These are phyloP conservation scores for Hyles vespertilio DNA, from an alignment of 1,140 invertebrate species.

Conservation along the genomic window DNA sequence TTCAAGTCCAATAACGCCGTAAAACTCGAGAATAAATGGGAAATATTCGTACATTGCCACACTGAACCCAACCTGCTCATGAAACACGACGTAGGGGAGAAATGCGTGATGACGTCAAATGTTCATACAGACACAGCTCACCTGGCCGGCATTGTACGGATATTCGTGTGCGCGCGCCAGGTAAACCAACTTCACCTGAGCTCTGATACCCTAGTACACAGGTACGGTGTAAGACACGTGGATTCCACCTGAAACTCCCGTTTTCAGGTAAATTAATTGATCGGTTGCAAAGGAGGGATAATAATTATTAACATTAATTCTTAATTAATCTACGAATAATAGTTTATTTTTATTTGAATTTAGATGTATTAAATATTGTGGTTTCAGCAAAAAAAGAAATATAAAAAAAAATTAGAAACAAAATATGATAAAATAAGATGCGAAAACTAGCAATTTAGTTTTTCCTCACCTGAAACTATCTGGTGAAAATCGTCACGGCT, in stretches of 20 bases:
- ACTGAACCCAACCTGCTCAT: too few species aligned
- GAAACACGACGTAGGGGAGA: too few species aligned
- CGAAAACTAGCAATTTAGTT: too few species aligned
- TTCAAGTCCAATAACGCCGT: too few species aligned
- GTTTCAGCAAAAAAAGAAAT: not conserved
- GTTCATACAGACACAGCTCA: slow-evolving; percentile 23
- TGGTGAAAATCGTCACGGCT: not conserved
- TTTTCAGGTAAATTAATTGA: slow-evolving; percentile 10
- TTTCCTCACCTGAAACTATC: too few species aligned
- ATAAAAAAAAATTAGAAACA: not conserved
- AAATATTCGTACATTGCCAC: too few species aligned
- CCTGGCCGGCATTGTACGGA: not conserved
- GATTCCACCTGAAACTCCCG: slow-evolving; percentile 32
- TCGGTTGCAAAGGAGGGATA: slow-evolving; percentile 13
- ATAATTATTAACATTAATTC: too few species aligned
- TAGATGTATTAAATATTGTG: not conserved
- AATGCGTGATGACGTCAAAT: too few species aligned
- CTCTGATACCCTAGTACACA: slow-evolving; percentile 48
- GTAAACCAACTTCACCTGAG: slow-evolving; percentile 34
- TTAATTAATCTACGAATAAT: too few species aligned
- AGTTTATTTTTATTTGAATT: too few species aligned
- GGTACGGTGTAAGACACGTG: slow-evolving; percentile 52
- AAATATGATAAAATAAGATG: not conserved
- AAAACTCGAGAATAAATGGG: too few species aligned
- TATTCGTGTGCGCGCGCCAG: slow-evolving; percentile 19